Evolutionary conservation across 2,888 invertebrate genomes (phyloP), one percentile per base, ranked within the genome.

Genomic region (Neoitamus cyanurus): DNA sequence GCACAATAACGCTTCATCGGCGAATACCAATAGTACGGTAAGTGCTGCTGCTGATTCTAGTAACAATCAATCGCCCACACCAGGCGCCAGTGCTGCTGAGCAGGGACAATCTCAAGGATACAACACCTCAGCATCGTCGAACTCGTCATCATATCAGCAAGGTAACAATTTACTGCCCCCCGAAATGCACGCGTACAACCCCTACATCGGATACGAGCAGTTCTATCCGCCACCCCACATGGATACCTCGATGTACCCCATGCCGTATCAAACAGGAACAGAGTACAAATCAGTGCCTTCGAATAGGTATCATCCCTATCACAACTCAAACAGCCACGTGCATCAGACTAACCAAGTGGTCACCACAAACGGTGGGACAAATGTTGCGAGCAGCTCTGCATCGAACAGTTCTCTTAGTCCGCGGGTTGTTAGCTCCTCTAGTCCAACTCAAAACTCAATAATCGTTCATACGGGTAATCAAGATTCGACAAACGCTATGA

Each of bases 41-140:
- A 94, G 94, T 87, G 95, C 95, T 11, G 94, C 95, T 46, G 95
- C 95, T 84, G 96, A 96, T 90, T 95, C 95, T 84, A 95, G 95
- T 88, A 96, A 96, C 90, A 91, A 91, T 89, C 91, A 91, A 85
- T 90, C 91, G 88, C 91, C 90, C 86, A 91, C 90, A 86, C 90
- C 90, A 6, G 78, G 30, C 20, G 31, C 48, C 11, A 31, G 31
- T 31, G 78, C 25, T n/a, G 34, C 58, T 25, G 78, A 46, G 25
- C 36, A 82, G 20, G 20, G 31, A 48, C 28, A 42, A 72, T 25
- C 72, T 20, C 73, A 77, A 36, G 36, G n/a, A 25, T 68, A n/a
- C 9, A 83, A 46, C 11, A 11, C 75, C 1, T 30, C 87, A 86
- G 30, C 83, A 87, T 83, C 87, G 37, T 84, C n/a, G 15, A 70